These are phyloP conservation scores for Ligdia adustata DNA, from an alignment of 2,888 invertebrate genomes.

Conservation along the genomic window DNA sequence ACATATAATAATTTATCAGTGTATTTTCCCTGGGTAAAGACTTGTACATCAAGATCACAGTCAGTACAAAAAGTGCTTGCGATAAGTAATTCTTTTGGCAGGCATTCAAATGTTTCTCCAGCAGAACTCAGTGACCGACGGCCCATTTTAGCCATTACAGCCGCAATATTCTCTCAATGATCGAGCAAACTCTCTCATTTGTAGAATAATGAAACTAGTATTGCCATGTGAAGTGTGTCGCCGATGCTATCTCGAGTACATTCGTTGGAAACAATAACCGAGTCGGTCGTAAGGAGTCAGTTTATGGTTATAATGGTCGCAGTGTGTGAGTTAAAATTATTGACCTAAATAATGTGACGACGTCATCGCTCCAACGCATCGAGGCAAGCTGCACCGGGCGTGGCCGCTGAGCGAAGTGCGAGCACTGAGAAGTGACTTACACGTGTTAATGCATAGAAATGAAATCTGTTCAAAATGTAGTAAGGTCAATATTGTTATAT, in stretches of 20 bases:
- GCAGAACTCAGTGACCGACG: slow-evolving; percentile 39
- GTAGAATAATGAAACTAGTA: slow-evolving; percentile 13
- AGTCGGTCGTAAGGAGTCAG: slow-evolving; percentile 14
- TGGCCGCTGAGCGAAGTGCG: slow-evolving; percentile 49
- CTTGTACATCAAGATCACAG: too few relatives aligned
- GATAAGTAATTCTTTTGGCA: slow-evolving; percentile 47
- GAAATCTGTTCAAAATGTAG: too few relatives aligned
- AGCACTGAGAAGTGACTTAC: not conserved
- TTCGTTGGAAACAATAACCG: slow-evolving; percentile 23
- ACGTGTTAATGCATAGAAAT: not conserved
- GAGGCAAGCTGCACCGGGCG: slow-evolving; percentile 55
- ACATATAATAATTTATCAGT: too few relatives aligned
- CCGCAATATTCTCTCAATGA: slow-evolving; percentile 26
- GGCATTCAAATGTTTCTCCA: slow-evolving; percentile 41
- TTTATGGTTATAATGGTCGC: slow-evolving; percentile 68
- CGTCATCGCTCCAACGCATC: slow-evolving; percentile 62
- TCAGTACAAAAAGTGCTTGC: slow-evolving; percentile 24
- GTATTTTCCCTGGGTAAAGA: too few relatives aligned
- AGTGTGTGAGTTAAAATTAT: slow-evolving; percentile 54
- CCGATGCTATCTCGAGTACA: slow-evolving; percentile 21
- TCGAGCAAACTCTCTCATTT: slow-evolving; percentile 2
- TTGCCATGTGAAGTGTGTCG: slow-evolving; percentile 20
- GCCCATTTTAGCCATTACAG: slow-evolving; percentile 37
- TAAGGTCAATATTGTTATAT: too few relatives aligned
- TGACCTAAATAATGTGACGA: slow-evolving; percentile 75